Percentiles rank a stretch among this genome's conserved stretches.
phyloP scores from a whole-genome alignment of 2,797 vertebrate species.

The Gymnoscopelus braueri region DNA sequence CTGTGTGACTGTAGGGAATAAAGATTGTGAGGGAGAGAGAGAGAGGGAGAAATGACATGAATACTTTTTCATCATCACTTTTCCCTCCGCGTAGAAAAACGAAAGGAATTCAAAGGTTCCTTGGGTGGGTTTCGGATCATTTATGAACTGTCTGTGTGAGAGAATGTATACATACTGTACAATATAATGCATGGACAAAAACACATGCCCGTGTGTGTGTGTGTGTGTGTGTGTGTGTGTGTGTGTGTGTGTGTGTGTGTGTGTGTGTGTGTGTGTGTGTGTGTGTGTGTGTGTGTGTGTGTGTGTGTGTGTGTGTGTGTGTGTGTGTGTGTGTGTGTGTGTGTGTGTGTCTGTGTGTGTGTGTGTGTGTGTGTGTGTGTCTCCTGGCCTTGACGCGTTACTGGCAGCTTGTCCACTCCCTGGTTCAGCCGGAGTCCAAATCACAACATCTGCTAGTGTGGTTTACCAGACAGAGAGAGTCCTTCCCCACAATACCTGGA shows the following conservation, averaged over 20 bases:
- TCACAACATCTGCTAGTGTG: conserved; percentile 39
- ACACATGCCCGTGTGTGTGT: neutral
- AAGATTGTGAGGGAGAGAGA: neutral
- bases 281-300: neutral
- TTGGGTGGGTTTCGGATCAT: conserved; percentile 3
- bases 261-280: neutral
- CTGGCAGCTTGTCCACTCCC: conserved; percentile 12
- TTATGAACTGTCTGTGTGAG: conserved; percentile 10
- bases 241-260: neutral
- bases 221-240: too few species aligned
- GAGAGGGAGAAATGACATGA: neutral
- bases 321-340: neutral
- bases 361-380: neutral
- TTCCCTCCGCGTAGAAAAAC: conserved; percentile 7
- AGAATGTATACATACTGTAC: conserved; percentile 11
- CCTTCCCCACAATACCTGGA: conserved; percentile 18
- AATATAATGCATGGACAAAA: too few species aligned
- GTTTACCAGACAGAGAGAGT: conserved; percentile 5
- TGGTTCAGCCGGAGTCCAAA: conserved; percentile 18
- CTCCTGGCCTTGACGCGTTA: conserved; percentile 26
- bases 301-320: neutral
- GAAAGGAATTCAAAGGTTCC: conserved; percentile 7
- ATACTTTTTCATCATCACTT: neutral
- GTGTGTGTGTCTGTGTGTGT: too few species aligned
- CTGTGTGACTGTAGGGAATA: too few species aligned